Evolutionary conservation across 2,888 invertebrate species (phyloP), one percentile per base, ranked within the genome.

Genomic region (Phortica okadai): DNA sequence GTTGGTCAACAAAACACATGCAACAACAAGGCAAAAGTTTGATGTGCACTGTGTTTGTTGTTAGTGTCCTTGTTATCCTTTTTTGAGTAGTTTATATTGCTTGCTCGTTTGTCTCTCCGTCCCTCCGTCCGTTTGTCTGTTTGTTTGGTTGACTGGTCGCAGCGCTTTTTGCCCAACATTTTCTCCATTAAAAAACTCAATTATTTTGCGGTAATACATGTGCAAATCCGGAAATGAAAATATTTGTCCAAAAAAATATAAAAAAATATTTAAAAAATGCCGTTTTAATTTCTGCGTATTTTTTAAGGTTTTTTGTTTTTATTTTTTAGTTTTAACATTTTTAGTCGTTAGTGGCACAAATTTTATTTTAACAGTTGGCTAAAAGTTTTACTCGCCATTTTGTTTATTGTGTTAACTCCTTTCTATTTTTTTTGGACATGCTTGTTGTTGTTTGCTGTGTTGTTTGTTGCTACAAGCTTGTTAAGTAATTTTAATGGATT

Each of bases 181-280:
- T 69, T 69, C 21, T 21, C 44, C 45, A 45, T 45, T 69, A 21
- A 45, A 69, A 69, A 69, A 69, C 69, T 45, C 69, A 69, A 69
- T 69, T 69, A 69, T 69, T 69, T 69, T 69, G 69, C 50, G 69
- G 50, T 64, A 64, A 64, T 14, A 64, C 64, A 64, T 64, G 25
- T 69, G 45, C 33, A 69, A 69, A 69, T 45, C 69, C 69, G 69
- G 69, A 69, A 69, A 69, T 69, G 69, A 10, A 69, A 69, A 69
- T 69, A 69, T 69, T 69, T 69, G 16, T 25, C 21, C 3, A 33
- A 33, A 33, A 33, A 33, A 33, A 33, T 0, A 33, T 1, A 5
- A 33, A 33, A 2, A 33, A 33, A 33, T 33, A 3, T 33, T 33
- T 33, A 1, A 2, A 25, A 62, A 62, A 10, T 11, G 33, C 62